Evolutionary conservation across 1,140 invertebrate genomes (phyloP), one percentile per base, ranked within the genome.

Genomic region (Drosophila tristis): DNA sequence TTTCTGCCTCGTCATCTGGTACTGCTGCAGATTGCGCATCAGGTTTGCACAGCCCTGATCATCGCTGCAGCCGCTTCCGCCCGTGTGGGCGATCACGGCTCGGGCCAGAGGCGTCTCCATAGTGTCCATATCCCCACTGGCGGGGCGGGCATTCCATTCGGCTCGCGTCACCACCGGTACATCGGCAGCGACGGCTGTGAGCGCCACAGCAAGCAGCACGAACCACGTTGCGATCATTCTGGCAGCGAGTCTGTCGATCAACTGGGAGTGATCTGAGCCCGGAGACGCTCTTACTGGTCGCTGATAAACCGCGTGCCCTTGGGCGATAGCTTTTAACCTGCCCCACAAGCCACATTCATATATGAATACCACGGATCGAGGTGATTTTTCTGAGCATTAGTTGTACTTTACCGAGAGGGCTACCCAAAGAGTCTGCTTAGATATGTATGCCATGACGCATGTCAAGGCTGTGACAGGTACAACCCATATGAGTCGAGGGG

Each of bases 111-210:
- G 94, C 6, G 87, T 74, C 8, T 73, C 70, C 25, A 94, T 76
- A 7, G 77, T 75, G 2, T 92, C 92, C 29, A 94, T 58, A 0
- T 78, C 48, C 0, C 82, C 74, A 0, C 90, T 91, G 0, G 93
- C 92, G 0, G 94, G 92, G 49, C 94, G 93, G 0, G 95, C 95
- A 1, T 93, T 74, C 95, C 95, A 96, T 61, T 95, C 93, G 4
- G 63, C 29, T 2, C 86, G 74, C 4, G 59, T 49, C 50, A 91
- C 74, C 16, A 92, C 61, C 4, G 74, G 54, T 31, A 74, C 54
- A 26, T 90, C 78, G n/a, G 48, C 73, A 29, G 26, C 43, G 39
- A 53, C 48, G 15, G 50, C 74, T 8, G 50, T 6, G 49, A 77
- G 39, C 20, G 35, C 25, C 16, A 61, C 48, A 31, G 35, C 43